These are phyloP conservation scores for Oophaga pumilio DNA, from an alignment of 2,113 vertebrate species.

Conservation along the genomic window DNA sequence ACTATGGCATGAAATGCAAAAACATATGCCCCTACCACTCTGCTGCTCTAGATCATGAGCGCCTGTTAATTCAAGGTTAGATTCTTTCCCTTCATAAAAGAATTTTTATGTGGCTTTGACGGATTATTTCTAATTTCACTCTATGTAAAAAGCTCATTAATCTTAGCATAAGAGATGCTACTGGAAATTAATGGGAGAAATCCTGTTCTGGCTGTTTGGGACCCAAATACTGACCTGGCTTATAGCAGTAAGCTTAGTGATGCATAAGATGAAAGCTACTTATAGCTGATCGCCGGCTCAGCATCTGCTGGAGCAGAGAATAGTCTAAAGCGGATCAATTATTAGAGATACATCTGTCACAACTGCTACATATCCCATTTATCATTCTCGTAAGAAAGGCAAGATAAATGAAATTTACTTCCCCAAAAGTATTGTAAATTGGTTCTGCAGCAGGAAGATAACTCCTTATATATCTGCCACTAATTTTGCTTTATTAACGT, in stretches of 20 bases:
- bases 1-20: background rate
- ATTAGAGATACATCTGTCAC: conserved; percentile 35
- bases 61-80: background rate
- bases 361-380: conserved; percentile 37
- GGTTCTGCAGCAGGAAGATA: conserved; percentile 4
- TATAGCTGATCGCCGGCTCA: conserved; percentile 18
- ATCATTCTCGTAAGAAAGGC: conserved; percentile 17
- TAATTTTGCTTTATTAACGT: background rate
- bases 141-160: background rate
- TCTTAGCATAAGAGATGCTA: background rate
- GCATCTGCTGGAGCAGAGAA: conserved; percentile 14
- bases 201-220: background rate
- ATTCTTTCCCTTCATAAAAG: background rate
- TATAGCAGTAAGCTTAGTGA: conserved; percentile 32
- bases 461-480: background rate
- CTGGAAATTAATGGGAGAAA: background rate
- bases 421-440: conserved; percentile 11
- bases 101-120: background rate
- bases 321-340: conserved; percentile 41
- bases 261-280: conserved; percentile 36
- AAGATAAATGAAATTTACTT: conserved; percentile 35
- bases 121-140: conserved; percentile 35
- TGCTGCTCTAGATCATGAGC: background rate
- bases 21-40: background rate
- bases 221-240: conserved; percentile 13